Evolutionary conservation across 1,140 invertebrate species (phyloP).

Genomic region (Bombus picipes): DNA sequence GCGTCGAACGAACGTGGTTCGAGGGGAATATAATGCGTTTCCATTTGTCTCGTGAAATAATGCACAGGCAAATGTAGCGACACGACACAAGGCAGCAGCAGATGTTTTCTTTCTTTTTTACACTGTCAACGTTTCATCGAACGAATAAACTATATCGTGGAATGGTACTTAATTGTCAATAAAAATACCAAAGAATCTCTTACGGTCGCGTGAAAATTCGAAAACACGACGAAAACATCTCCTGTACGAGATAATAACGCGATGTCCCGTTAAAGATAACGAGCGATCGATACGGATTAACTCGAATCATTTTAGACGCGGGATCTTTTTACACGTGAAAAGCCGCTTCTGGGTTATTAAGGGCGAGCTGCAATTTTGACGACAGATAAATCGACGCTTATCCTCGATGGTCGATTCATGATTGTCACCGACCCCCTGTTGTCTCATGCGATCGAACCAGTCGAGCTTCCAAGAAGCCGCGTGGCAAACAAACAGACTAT

Average conservation of each 20-base stretch:
- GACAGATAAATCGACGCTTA: slow-evolving; percentile 39
- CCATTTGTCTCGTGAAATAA: slow-evolving; percentile 22
- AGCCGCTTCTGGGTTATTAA: slow-evolving; percentile 47
- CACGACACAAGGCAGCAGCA: too few relatives aligned
- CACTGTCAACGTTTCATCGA: too few relatives aligned
- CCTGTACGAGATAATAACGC: neutral
- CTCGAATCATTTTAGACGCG: slow-evolving; percentile 34
- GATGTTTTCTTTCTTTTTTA: neutral
- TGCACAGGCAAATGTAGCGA: too few relatives aligned
- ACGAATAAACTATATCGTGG: too few relatives aligned
- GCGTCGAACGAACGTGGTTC: neutral
- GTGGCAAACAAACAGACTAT: slow-evolving; percentile 33
- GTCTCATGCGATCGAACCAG: neutral
- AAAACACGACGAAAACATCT: neutral
- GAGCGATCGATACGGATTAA: slow-evolving; percentile 56
- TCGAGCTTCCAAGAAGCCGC: slow-evolving; percentile 41
- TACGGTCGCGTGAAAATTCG: neutral
- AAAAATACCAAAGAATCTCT: neutral
- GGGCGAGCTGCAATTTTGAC: slow-evolving; percentile 34
- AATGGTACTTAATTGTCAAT: neutral
- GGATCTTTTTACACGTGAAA: slow-evolving; percentile 30
- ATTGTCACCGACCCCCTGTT: slow-evolving; percentile 11
- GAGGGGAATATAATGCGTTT: neutral
- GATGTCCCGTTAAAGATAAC: slow-evolving; percentile 15
- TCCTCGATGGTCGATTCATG: neutral